These are phyloP conservation scores for Cephus runcator DNA, from an alignment of 2,888 invertebrate species.

Conservation along the genomic window DNA sequence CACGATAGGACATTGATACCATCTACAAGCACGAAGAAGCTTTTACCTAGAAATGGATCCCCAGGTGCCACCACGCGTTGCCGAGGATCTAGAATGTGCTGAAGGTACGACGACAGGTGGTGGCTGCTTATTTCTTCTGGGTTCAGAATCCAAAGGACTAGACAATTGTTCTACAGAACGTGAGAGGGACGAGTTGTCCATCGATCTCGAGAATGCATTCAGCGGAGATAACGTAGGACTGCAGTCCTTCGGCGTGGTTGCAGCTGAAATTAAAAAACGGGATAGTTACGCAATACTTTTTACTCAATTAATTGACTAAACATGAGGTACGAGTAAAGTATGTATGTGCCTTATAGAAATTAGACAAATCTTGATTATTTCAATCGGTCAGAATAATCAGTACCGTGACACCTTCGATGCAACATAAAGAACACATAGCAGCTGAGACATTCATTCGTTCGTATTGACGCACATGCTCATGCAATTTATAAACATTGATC, in stretches of 20 bases:
- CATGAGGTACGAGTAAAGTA: neutral
- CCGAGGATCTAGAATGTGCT: slow-evolving; percentile 61
- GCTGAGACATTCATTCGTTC: neutral
- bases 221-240: slow-evolving; percentile 86
- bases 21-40: neutral
- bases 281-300: neutral
- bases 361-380: neutral
- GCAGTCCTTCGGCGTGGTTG: slow-evolving; percentile 85
- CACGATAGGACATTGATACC: neutral
- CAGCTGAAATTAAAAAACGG: slow-evolving; percentile 63
- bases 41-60: slow-evolving; percentile 81
- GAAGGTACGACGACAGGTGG: slow-evolving; percentile 54
- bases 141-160: slow-evolving; percentile 79
- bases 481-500: slow-evolving; percentile 3
- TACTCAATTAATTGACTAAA: neutral
- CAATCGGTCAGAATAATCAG: neutral
- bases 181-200: slow-evolving; percentile 70
- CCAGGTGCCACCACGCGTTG: slow-evolving; percentile 82
- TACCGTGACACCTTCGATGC: slow-evolving; percentile 36
- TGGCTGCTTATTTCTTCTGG: slow-evolving; percentile 62
- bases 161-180: slow-evolving; percentile 83
- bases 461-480: slow-evolving; percentile 6
- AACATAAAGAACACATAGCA: slow-evolving; percentile 52
- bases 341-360: neutral
- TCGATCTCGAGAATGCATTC: slow-evolving; percentile 82